Conservation (phyloP, 2,888 invertebrate genomes). For the Urechis unicinctus region DNA sequence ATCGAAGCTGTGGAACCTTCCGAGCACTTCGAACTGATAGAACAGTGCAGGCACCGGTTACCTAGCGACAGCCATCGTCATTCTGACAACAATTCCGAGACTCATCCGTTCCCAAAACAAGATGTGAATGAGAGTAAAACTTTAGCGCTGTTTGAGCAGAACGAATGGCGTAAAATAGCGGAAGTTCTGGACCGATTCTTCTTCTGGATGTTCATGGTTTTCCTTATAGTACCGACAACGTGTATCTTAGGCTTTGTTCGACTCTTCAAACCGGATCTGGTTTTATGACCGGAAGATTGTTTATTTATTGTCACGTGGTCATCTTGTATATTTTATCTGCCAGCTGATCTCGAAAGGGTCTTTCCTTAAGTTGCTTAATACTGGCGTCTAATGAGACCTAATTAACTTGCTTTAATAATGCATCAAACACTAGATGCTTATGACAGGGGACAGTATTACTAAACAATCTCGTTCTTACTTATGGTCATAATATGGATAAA, state of each 20-base stretch:
- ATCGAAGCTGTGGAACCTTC: background rate
- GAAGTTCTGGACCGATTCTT: constrained; percentile 8
- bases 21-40: background rate
- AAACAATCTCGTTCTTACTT: too few relatives aligned
- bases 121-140: background rate
- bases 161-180: constrained; percentile 8
- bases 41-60: background rate
- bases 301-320: too few relatives aligned
- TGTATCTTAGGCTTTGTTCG: constrained; percentile 5
- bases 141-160: background rate
- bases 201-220: constrained; percentile 5
- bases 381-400: too few relatives aligned
- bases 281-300: too few relatives aligned
- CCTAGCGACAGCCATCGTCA: background rate
- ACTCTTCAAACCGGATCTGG: constrained; percentile 5
- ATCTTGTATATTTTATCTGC: too few relatives aligned
- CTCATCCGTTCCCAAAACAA: too few relatives aligned
- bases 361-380: too few relatives aligned
- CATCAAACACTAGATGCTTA: too few relatives aligned
- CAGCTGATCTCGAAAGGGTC: too few relatives aligned
- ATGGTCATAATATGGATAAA: too few relatives aligned
- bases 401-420: too few relatives aligned
- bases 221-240: constrained; percentile 3
- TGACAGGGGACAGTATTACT: too few relatives aligned
- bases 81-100: background rate